Percentiles rank a stretch among this genome's conserved stretches.
Conservation (phyloP, 2,113 vertebrate genomes). For the crab-eating macaque (Macaca fascicularis) region DNA sequence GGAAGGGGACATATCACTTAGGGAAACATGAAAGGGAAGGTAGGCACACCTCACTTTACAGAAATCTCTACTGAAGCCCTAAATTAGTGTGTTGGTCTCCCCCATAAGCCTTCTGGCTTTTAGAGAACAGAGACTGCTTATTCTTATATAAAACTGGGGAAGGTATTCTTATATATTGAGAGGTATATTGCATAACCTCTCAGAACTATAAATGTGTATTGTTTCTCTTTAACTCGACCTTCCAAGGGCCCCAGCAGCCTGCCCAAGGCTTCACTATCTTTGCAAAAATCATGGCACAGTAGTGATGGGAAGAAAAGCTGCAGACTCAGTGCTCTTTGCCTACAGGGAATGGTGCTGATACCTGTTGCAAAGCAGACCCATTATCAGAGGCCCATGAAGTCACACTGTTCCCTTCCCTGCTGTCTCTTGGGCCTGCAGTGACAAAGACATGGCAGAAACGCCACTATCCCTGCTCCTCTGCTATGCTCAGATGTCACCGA, state of each 20-base stretch:
- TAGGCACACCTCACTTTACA: neutral
- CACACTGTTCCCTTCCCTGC: neutral
- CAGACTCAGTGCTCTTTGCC: accelerated
- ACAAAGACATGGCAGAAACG: no score
- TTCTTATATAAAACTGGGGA: accelerated
- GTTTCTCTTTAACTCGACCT: neutral
- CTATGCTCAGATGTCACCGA: neutral
- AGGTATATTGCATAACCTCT: neutral
- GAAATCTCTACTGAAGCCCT: neutral
- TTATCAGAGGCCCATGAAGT: neutral
- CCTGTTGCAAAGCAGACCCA: neutral
- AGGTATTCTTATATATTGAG: no score
- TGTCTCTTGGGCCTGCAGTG: neutral
- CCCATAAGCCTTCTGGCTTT: accelerated
- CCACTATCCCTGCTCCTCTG: no score
- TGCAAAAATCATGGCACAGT: accelerated
- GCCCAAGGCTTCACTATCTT: accelerated
- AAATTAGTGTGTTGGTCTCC: accelerated
- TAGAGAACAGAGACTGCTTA: neutral
- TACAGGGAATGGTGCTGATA: no score
- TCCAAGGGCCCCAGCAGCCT: no score
- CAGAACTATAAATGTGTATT: accelerated
- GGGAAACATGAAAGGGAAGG: neutral
- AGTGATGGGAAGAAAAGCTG: no score
- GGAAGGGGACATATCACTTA: accelerated